Base-by-base conservation (phyloP, 2,797 vertebrate species). In the Sparidentex hasta region DNA sequence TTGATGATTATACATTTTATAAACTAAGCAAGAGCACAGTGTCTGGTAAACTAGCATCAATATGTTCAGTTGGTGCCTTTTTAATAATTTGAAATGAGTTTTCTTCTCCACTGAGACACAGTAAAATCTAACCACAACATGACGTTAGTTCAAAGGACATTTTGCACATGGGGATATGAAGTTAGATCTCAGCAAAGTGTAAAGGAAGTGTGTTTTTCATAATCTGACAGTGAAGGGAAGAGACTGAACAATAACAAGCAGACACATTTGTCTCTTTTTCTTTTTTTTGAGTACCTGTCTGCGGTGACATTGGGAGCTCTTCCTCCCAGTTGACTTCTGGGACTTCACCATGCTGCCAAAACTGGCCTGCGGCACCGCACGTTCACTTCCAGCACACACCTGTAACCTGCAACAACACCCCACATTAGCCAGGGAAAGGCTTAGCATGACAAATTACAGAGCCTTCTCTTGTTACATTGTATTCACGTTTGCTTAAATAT, bases 341-440 rank as follows among this genome's bases (percentile, higher is more conserved):
- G 84, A 78, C 92, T 94, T 95, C 93, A 93, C 94, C 94, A 95
- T 96, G 86, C 27, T 87, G 88, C 89, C 84, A 61, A 82, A 84
- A 44, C 74, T 69, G 90, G 87, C 88, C 78, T 77, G 85, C 73
- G 76, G 83, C 82, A 71, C 66, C 83, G 29, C 88, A 54, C 58
- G 71, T 74, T 86, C 88, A 68, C 90, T 63, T 85, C 65, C 90
- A 66, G 85, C 78, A 71, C 71, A 76, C 87, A 85, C 87, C 92
- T 82, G 87, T 38, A 73, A 92, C 87, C 83, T 89, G 86, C 74
- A 90, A 90, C 84, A 85, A 91, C 69, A 93, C 66, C 1, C 27
- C 59, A 82, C 73, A 51, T 86, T 62, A 90, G 81, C 76, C 21
- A 41, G 50, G 46, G 44, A 33, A 43, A 17, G 16, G 21, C 65